phyloP scores from a whole-genome alignment of 2,113 vertebrate genomes.

The Lathamus discolor region DNA sequence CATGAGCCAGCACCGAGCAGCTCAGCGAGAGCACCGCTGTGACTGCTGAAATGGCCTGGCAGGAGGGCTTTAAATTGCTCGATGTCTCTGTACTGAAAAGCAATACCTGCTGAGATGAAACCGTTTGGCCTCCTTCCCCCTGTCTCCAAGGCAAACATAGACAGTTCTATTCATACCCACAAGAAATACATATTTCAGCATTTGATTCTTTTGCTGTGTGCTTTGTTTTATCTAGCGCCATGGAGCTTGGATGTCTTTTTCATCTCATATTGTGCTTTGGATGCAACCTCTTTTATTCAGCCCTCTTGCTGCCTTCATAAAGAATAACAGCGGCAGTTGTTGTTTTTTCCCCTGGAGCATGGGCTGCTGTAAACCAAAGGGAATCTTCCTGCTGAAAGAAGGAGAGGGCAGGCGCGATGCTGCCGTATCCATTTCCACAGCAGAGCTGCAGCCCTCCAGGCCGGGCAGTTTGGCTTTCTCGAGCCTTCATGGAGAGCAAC shows the following conservation, averaged over 20 bases:
- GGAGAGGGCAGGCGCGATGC: background rate
- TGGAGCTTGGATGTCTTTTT: slow-evolving; percentile 8
- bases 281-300: background rate
- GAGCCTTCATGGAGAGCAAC: background rate
- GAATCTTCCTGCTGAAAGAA: background rate
- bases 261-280: slow-evolving; percentile 16
- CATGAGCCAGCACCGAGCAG: background rate
- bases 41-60: background rate
- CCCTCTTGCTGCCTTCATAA: slow-evolving; percentile 22
- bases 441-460: background rate
- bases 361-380: slow-evolving; percentile 19
- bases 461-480: background rate
- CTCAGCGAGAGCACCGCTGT: background rate
- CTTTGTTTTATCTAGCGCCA: slow-evolving; percentile 38
- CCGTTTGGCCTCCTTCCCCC: background rate
- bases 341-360: slow-evolving; percentile 5
- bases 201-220: background rate
- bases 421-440: background rate
- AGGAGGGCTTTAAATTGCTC: background rate
- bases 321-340: background rate
- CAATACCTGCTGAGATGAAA: slow-evolving; percentile 60
- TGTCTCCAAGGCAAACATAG: slow-evolving; percentile 56
- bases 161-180: slow-evolving; percentile 14
- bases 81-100: slow-evolving; percentile 15
- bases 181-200: slow-evolving; percentile 11